Conservation (phyloP, 2,888 invertebrate species). For the Busseola fusca region DNA sequence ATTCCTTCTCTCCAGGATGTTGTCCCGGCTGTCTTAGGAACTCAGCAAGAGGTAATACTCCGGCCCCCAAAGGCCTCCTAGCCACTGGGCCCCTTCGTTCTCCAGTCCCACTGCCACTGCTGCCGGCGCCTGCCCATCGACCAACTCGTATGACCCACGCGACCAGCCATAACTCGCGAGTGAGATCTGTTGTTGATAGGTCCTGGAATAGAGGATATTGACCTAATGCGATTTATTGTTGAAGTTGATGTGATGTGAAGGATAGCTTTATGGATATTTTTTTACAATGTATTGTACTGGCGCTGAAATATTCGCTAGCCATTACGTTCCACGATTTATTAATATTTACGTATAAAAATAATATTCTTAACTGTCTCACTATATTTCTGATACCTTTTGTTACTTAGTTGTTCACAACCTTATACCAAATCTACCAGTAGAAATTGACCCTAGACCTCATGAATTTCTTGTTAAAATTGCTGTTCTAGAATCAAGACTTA, state of each 20-base stretch:
- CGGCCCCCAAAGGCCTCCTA: slow-evolving; percentile 95
- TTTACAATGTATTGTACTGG: background rate
- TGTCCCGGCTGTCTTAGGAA: slow-evolving; percentile 88
- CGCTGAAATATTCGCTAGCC: background rate
- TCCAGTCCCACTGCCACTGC: slow-evolving; percentile 85
- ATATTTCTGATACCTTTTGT: background rate
- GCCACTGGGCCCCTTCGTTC: slow-evolving; percentile 87
- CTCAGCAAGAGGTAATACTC: slow-evolving; percentile 93
- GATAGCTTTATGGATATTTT: too few species aligned
- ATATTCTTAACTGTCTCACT: background rate
- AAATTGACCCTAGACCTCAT: too few species aligned
- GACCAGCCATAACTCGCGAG: slow-evolving; percentile 95
- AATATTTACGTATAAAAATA: background rate
- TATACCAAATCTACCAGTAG: background rate
- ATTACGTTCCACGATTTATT: background rate
- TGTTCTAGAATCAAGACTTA: background rate
- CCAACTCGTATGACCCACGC: slow-evolving; percentile 97
- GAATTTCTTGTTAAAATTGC: background rate
- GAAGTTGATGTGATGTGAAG: background rate
- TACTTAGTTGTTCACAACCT: background rate
- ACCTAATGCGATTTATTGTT: background rate
- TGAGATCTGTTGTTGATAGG: slow-evolving; percentile 95
- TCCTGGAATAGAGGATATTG: slow-evolving; percentile 86
- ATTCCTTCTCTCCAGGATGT: slow-evolving; percentile 93
- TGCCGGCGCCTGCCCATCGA: slow-evolving; percentile 91